Evolutionary conservation across 2,888 invertebrate genomes (phyloP).

Genomic region (Sclerodermus sp.): DNA sequence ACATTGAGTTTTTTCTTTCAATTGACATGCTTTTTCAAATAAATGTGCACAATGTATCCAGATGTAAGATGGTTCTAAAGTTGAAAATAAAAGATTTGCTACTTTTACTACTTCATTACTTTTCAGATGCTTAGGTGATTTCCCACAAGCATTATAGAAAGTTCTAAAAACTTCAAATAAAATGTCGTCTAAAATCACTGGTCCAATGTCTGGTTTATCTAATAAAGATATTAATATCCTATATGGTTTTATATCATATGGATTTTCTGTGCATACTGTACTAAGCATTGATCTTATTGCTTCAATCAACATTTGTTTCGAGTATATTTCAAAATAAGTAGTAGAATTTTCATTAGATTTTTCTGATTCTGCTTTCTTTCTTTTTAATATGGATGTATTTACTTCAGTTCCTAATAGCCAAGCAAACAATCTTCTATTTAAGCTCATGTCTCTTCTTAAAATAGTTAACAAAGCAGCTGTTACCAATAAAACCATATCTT

Average conservation of each 20-base stretch:
- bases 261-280: conserved; percentile 62
- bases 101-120: conserved; percentile 77
- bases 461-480: conserved; percentile 75
- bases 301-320: conserved; percentile 68
- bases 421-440: conserved; percentile 81
- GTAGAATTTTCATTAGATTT: conserved; percentile 49
- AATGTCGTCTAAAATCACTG: conserved; percentile 74
- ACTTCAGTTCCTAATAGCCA: conserved; percentile 80
- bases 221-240: conserved; percentile 79
- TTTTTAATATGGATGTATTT: conserved; percentile 58
- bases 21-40: conserved; percentile 64
- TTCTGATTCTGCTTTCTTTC: conserved; percentile 42
- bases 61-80: conserved; percentile 81
- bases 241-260: conserved; percentile 71
- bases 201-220: conserved; percentile 85
- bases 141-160: conserved; percentile 50
- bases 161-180: conserved; percentile 73
- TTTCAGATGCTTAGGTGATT: conserved; percentile 48
- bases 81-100: conserved; percentile 80
- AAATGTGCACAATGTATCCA: conserved; percentile 78
- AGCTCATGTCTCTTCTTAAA: conserved; percentile 83
- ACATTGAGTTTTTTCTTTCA: conserved; percentile 29
- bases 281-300: conserved; percentile 66
- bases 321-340: conserved; percentile 69
- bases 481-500: conserved; percentile 73